Base-by-base conservation (phyloP, 2,113 vertebrate species). In the Mystacornis crossleyi region DNA sequence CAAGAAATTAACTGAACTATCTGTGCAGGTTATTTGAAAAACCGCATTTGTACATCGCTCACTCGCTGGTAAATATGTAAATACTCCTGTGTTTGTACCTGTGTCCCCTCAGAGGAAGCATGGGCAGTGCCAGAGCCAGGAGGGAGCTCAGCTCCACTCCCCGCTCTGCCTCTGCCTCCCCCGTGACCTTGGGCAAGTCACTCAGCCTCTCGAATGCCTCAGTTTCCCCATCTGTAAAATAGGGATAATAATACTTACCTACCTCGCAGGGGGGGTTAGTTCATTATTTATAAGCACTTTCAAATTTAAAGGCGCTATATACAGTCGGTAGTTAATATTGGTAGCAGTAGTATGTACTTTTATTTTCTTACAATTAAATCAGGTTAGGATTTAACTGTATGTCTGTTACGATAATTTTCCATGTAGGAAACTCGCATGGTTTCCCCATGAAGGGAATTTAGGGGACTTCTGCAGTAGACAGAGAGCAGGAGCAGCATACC, bases 191-290 rank as follows among this genome's bases (percentile, higher is more conserved):
- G 96, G 96, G 96, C 96, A 95, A 97, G 95, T 97, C 96, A 93
- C 96, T 38, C 23, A 10, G 14, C 92, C 85, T 89, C 89, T 81
- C 23, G 1, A 83, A 71, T 50, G 95, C 96, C 96, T 93, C 96
- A 96, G 96, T 96, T 95, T 96, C 86, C 96, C 96, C 93, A 93
- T 90, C 96, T 96, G 96, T 96, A 97, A 97, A 97, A 96, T 96
- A 96, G 93, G 96, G 96, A 95, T 57, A 96, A 93, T 94, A 96
- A 58, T 53, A 71, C 93, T 93, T 64, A 96, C 96, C 96, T 97
- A 97, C 96, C 96, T 97, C 96, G 69, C 79, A 48, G 88, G 87
- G 85, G 93, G 95, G 95, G 93, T 96, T 89, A 84, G 95, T 89
- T 94, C 86, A 81, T 92, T 79, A 81, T 92, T 89, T 47, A 71